Conservation (phyloP, 2,888 invertebrate genomes). For the Drosophila fungiperda region DNA sequence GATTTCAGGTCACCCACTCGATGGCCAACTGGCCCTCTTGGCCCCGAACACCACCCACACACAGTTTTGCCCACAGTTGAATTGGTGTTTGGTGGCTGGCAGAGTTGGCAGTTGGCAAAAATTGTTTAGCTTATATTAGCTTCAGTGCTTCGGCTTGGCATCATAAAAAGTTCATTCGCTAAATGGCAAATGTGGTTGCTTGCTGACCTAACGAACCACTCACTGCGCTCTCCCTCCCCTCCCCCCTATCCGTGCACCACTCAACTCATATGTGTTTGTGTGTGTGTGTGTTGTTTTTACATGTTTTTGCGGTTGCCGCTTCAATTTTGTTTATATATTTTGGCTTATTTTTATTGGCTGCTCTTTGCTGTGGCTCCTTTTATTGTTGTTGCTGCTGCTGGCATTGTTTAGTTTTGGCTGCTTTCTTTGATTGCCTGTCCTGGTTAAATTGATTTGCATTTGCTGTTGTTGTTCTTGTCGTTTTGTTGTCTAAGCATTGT, state of each 20-base stretch:
- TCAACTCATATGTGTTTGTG: constrained; percentile 16
- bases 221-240: background rate
- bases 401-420: constrained; percentile 59
- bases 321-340: constrained; percentile 74
- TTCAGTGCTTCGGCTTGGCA: constrained; percentile 41
- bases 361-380: constrained; percentile 47
- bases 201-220: constrained; percentile 42
- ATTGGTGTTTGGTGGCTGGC: constrained; percentile 49
- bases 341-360: constrained; percentile 70
- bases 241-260: background rate
- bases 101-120: constrained; percentile 54
- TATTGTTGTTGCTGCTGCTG: constrained; percentile 20
- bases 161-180: constrained; percentile 73
- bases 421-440: constrained; percentile 47
- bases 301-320: constrained; percentile 57
- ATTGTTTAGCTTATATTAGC: constrained; percentile 64
- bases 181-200: constrained; percentile 64
- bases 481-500: constrained; percentile 24
- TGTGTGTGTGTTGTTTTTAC: constrained; percentile 24
- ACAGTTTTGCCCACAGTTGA: constrained; percentile 27
- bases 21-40: background rate
- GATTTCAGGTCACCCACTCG: constrained; percentile 35
- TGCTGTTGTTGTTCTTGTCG: constrained; percentile 29
- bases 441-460: constrained; percentile 67
- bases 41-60: background rate